Evolutionary conservation across 2,797 vertebrate species (phyloP).

Genomic region (Myotis daubentonii): DNA sequence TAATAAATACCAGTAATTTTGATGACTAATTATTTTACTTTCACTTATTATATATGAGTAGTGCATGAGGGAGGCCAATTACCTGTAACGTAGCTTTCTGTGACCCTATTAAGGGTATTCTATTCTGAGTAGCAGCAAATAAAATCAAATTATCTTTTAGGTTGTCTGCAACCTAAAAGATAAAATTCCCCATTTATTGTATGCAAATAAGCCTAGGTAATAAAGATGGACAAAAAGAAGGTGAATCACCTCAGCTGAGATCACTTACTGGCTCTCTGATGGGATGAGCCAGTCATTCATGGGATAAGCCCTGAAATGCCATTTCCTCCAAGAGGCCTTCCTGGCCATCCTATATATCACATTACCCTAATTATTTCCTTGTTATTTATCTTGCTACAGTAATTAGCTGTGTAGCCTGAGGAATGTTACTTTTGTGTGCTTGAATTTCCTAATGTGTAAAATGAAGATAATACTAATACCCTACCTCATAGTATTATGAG

Average conservation of each 20-base stretch:
- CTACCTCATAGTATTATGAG: not conserved
- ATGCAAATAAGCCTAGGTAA: not conserved
- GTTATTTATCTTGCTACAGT: not conserved
- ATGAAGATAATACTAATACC: not conserved
- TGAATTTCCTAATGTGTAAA: conserved; percentile 25
- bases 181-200: too few species aligned
- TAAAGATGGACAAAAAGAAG: not conserved
- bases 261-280: not conserved
- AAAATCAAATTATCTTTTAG: conserved; percentile 17
- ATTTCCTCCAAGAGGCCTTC: not conserved
- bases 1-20: not conserved
- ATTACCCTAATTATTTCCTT: not conserved
- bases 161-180: too few species aligned
- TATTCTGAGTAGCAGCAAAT: conserved; percentile 13
- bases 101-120: not conserved
- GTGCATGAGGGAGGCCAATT: not conserved
- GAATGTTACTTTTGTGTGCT: not conserved
- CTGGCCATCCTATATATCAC: not conserved
- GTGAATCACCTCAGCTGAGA: not conserved
- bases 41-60: not conserved
- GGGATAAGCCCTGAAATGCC: not conserved
- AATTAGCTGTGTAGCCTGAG: not conserved
- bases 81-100: not conserved
- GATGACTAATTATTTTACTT: conserved; percentile 37
- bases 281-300: not conserved